Evolutionary conservation across 2,888 invertebrate species (phyloP).

Genomic region (Pandemis cinnamomeana): DNA sequence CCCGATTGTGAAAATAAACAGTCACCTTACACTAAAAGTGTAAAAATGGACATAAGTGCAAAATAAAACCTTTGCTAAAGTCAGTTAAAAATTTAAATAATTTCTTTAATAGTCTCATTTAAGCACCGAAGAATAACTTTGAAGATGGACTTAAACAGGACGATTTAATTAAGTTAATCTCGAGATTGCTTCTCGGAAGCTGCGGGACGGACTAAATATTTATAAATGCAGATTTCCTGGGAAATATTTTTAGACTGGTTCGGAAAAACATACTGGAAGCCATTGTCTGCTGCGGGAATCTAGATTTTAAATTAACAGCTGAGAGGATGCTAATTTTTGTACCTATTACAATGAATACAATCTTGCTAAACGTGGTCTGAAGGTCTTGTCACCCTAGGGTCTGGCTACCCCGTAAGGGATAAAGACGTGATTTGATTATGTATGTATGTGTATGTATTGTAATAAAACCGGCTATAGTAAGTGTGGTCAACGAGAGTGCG

Average conservation of each 20-base stretch:
- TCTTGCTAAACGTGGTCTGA: no score
- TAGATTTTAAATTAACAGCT: neutral
- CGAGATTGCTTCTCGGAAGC: constrained; percentile 29
- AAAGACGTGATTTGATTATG: no score
- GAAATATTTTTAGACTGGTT: constrained; percentile 20
- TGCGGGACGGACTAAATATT: constrained; percentile 29
- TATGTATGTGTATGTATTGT: no score
- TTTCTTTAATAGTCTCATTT: constrained; percentile 2
- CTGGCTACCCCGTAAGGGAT: no score
- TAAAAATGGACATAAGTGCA: no score
- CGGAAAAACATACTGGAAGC: neutral
- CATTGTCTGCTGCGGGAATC: neutral
- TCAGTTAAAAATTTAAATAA: neutral
- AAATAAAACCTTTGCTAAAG: no score
- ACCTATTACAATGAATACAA: neutral
- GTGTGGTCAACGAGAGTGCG: no score
- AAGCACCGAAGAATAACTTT: constrained; percentile 22
- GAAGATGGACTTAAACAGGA: constrained; percentile 17
- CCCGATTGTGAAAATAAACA: no score
- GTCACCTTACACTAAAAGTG: no score
- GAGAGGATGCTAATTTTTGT: neutral
- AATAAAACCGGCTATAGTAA: no score
- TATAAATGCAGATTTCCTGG: constrained; percentile 34
- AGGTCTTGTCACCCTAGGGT: no score
- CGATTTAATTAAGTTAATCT: constrained; percentile 36